Conservation (phyloP, 1,140 invertebrate species). For the Aricia agestis region DNA sequence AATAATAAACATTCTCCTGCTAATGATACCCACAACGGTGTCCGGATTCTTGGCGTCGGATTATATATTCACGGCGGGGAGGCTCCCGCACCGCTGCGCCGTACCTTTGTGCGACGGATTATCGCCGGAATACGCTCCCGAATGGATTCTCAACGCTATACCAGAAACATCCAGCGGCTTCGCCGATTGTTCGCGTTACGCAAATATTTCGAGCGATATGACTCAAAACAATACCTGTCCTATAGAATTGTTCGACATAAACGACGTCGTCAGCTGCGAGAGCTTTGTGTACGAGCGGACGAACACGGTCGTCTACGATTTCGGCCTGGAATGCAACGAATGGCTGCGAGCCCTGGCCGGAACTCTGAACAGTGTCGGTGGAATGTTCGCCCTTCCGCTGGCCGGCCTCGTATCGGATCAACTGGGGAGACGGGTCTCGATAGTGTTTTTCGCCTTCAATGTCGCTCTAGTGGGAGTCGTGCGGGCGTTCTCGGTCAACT, state of each 20-base stretch:
- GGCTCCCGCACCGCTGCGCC: constrained; percentile 50
- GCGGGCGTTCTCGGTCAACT: constrained; percentile 59
- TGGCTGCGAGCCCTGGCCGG: constrained; percentile 57
- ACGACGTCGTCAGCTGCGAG: constrained; percentile 46
- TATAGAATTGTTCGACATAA: constrained; percentile 46
- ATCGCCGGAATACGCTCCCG: constrained; percentile 44
- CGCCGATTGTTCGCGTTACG: constrained; percentile 52
- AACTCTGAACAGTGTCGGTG: constrained; percentile 58
- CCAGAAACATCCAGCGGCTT: constrained; percentile 47
- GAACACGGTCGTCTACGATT: constrained; percentile 62
- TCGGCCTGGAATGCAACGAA: constrained; percentile 57
- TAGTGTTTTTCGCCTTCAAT: constrained; percentile 60
- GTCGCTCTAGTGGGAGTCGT: constrained; percentile 49
- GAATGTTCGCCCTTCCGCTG: constrained; percentile 51
- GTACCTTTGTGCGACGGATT: constrained; percentile 53
- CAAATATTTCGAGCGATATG: constrained; percentile 32
- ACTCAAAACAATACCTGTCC: constrained; percentile 39
- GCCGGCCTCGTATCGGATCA: constrained; percentile 61
- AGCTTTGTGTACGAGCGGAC: constrained; percentile 52
- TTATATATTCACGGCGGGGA: constrained; percentile 59
- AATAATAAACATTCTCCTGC: constrained; percentile 47
- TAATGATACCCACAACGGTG: constrained; percentile 42
- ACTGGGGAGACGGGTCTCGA: constrained; percentile 51
- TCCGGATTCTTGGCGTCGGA: constrained; percentile 59
- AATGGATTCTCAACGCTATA: constrained; percentile 57